These are phyloP conservation scores for Ips typographus DNA, from an alignment of 1,140 invertebrate species.

Conservation along the genomic window DNA sequence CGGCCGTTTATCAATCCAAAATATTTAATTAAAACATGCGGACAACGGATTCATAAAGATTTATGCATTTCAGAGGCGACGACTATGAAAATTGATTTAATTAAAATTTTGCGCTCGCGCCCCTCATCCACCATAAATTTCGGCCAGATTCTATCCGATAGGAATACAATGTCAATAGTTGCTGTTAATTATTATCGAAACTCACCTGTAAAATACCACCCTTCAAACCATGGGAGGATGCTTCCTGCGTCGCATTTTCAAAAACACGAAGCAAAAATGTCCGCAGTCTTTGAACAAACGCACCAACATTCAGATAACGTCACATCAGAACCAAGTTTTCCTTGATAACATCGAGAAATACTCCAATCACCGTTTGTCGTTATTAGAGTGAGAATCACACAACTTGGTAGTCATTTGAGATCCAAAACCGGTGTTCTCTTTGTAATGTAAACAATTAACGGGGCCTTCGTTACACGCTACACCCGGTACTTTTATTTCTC, in stretches of 20 bases:
- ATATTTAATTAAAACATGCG: slow-evolving; percentile 53
- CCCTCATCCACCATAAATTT: slow-evolving; percentile 36
- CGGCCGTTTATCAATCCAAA: slow-evolving; percentile 50
- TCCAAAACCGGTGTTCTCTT: no score
- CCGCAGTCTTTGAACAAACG: slow-evolving; percentile 24
- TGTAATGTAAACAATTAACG: slow-evolving; percentile 6
- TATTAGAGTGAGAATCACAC: no score
- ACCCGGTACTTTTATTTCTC: slow-evolving; percentile 14
- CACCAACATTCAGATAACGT: slow-evolving; percentile 32
- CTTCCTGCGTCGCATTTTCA: slow-evolving; percentile 36
- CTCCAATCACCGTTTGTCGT: slow-evolving; percentile 5
- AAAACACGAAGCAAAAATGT: slow-evolving; percentile 31
- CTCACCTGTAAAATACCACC: slow-evolving; percentile 31
- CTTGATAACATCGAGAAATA: slow-evolving; percentile 1
- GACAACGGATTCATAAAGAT: slow-evolving; percentile 52
- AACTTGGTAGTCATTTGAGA: not conserved
- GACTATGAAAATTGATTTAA: slow-evolving; percentile 50
- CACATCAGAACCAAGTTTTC: slow-evolving; percentile 28
- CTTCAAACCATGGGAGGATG: slow-evolving; percentile 24
- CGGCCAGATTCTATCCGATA: slow-evolving; percentile 24
- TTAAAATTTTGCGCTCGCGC: slow-evolving; percentile 48
- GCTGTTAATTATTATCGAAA: slow-evolving; percentile 45
- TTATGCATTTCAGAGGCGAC: slow-evolving; percentile 49
- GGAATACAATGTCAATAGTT: slow-evolving; percentile 10
- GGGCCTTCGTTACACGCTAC: no score